These are phyloP conservation scores for Desmophyllum pertusum DNA, from an alignment of 92 coral and sea anemone species.

Conservation along the genomic window DNA sequence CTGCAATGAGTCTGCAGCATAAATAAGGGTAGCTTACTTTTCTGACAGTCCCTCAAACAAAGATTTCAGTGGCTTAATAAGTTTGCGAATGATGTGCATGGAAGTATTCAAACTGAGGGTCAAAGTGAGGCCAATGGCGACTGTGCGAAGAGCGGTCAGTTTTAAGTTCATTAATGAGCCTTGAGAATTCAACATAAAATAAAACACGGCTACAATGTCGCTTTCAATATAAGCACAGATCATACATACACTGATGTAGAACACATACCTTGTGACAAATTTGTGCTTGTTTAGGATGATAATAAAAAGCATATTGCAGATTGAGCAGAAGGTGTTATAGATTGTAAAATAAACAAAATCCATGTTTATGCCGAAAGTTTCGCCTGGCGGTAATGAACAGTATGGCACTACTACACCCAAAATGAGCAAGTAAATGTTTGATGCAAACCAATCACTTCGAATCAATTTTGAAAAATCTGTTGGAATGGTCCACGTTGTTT, in stretches of 20 bases:
- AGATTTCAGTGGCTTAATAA: constrained; percentile 31
- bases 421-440: constrained; percentile 28
- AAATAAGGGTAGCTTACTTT: too few relatives aligned
- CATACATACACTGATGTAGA: constrained; percentile 48
- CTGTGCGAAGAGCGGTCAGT: constrained; percentile 48
- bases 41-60: constrained; percentile 18
- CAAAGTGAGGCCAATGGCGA: constrained; percentile 35
- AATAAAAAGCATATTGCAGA: constrained; percentile 30
- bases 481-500: constrained; percentile 18
- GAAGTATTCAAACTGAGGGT: constrained; percentile 34
- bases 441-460: constrained; percentile 51
- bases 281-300: constrained; percentile 42
- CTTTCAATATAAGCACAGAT: constrained; percentile 52
- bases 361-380: not conserved
- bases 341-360: not conserved
- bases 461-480: constrained; percentile 35
- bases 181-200: constrained; percentile 26
- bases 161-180: constrained; percentile 39
- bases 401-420: constrained; percentile 9
- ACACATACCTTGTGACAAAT: constrained; percentile 36
- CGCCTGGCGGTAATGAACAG: not conserved
- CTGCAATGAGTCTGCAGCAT: too few relatives aligned
- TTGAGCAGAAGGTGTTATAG: constrained; percentile 14
- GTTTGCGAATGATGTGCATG: constrained; percentile 48
- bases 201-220: constrained; percentile 23